A percentile compares a stretch with the other conserved stretches of the same genome.
These are phyloP conservation scores for Pomatorhinus ruficollis DNA, from an alignment of 2,113 vertebrate genomes.

Conservation along the genomic window DNA sequence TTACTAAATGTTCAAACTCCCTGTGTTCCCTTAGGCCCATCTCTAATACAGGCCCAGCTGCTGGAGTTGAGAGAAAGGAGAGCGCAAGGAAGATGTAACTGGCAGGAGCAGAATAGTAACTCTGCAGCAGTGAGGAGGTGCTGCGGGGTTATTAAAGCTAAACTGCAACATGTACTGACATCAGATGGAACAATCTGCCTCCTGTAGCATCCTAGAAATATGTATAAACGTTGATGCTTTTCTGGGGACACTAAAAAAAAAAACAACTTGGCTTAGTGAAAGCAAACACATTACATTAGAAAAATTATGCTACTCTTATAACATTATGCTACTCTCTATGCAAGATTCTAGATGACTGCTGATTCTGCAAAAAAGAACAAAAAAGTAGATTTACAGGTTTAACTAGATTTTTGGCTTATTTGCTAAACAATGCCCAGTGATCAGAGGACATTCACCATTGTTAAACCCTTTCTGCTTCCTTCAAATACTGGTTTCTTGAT, in stretches of 20 bases:
- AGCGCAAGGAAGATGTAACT: not conserved
- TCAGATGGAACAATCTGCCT: not conserved
- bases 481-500: not conserved
- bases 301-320: not conserved
- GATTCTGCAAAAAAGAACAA: not conserved
- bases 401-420: not conserved
- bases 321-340: not conserved
- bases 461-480: not conserved
- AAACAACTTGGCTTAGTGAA: not conserved
- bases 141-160: not conserved
- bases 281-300: not conserved
- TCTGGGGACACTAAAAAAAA: not conserved
- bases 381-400: not conserved
- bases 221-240: not conserved
- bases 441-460: not conserved
- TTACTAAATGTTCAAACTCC: conserved; percentile 10
- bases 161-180: not conserved
- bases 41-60: not conserved
- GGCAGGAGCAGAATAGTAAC: not conserved
- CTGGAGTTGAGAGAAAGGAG: not conserved
- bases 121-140: not conserved
- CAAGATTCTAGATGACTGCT: not conserved
- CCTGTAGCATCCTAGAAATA: not conserved
- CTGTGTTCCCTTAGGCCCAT: not conserved
- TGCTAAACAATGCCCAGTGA: not conserved